These are phyloP conservation scores for Platichthys flesus DNA, from an alignment of 2,113 vertebrate genomes.

Conservation along the genomic window DNA sequence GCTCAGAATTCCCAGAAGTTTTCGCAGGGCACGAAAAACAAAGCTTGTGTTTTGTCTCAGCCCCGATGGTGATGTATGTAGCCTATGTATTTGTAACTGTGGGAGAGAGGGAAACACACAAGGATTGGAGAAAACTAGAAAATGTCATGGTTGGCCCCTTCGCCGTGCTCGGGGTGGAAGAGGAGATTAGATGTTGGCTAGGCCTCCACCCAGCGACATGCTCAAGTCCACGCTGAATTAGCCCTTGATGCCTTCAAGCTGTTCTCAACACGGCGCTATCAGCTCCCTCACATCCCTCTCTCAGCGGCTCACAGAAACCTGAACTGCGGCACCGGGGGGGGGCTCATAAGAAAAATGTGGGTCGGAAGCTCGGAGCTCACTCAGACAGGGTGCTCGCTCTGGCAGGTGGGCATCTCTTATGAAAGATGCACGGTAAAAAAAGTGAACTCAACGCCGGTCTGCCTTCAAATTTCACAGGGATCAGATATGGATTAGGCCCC, in stretches of 20 bases:
- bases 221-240: constrained; percentile 55
- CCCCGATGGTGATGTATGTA: constrained; percentile 23
- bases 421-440: constrained; percentile 39
- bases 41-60: constrained; percentile 62
- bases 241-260: constrained; percentile 66
- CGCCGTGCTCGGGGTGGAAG: constrained; percentile 26
- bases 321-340: constrained; percentile 37
- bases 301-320: constrained; percentile 47
- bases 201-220: constrained; percentile 34
- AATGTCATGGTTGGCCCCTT: constrained; percentile 24
- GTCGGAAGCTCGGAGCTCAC: constrained; percentile 34
- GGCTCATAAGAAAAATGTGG: constrained; percentile 51
- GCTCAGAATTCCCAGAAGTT: constrained; percentile 65
- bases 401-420: constrained; percentile 52
- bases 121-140: constrained; percentile 12
- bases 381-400: constrained; percentile 22
- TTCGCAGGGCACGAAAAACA: constrained; percentile 62
- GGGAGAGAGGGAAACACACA: constrained; percentile 4
- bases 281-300: constrained; percentile 45
- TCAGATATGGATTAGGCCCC: constrained; percentile 45
- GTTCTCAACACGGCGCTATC: constrained; percentile 58
- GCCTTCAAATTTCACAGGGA: constrained; percentile 44
- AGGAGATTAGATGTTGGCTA: constrained; percentile 43
- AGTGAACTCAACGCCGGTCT: constrained; percentile 10
- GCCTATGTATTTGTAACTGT: constrained; percentile 12